Conservation (phyloP, 1,140 invertebrate genomes). For the Drosophila tsacasi region DNA sequence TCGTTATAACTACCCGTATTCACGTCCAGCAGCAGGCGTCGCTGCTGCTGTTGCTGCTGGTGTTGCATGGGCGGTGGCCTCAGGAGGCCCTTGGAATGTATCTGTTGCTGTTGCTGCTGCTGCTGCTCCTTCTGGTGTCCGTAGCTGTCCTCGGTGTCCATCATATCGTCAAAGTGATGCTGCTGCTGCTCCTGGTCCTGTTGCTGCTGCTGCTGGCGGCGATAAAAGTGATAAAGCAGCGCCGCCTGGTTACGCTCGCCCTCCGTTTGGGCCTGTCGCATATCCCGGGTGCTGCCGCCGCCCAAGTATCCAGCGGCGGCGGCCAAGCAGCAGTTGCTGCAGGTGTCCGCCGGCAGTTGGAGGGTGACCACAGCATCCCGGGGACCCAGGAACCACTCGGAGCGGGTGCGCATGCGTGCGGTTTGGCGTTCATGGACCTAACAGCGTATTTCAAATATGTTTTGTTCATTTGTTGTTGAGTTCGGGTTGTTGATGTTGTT, state of each 20-base stretch:
- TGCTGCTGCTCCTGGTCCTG: constrained; percentile 42
- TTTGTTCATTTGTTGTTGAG: constrained; percentile 36
- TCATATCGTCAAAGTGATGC: constrained; percentile 61
- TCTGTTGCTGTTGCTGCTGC: constrained; percentile 56
- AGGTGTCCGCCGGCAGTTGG: constrained; percentile 70
- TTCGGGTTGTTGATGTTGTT: constrained; percentile 23
- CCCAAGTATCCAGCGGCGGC: constrained; percentile 73
- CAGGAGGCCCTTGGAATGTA: constrained; percentile 77
- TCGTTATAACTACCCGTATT: constrained; percentile 82
- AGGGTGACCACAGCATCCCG: constrained; percentile 85
- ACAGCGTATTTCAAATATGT: constrained; percentile 41
- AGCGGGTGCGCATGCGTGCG: constrained; percentile 95
- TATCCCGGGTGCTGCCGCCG: constrained; percentile 73
- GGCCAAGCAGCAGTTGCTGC: constrained; percentile 79
- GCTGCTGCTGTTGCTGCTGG: constrained; percentile 55
- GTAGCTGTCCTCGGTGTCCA: constrained; percentile 79
- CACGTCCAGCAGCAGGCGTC: constrained; percentile 72
- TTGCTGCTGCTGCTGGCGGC: constrained; percentile 58
- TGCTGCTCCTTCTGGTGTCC: constrained; percentile 53
- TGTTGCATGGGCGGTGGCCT: constrained; percentile 59
- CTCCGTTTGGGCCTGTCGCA: constrained; percentile 56
- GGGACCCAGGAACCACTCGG: constrained; percentile 96
- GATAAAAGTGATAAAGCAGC: constrained; percentile 71
- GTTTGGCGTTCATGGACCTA: constrained; percentile 97
- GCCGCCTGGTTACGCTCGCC: constrained; percentile 53